Percentiles rank a stretch among this genome's conserved stretches.
Conservation (phyloP, 2,888 invertebrate species). For the Baronia brevicornis region DNA sequence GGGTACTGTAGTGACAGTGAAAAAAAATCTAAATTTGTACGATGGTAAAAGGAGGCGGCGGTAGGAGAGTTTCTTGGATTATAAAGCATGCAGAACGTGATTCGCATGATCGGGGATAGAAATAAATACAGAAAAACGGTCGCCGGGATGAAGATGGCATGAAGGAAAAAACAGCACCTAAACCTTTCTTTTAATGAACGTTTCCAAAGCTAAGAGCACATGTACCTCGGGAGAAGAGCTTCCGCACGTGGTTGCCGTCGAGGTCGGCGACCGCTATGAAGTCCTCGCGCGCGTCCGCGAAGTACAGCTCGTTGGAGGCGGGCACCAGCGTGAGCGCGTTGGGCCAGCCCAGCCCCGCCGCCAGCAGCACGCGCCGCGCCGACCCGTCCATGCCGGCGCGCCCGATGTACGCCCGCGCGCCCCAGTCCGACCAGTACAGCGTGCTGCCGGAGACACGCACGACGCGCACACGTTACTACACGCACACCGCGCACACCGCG, state of each 20-base stretch:
- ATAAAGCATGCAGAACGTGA: too few relatives aligned
- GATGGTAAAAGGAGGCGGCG: too few relatives aligned
- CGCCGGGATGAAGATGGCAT: background rate
- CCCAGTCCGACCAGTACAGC: slow-evolving; percentile 94
- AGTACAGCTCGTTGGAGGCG: slow-evolving; percentile 86
- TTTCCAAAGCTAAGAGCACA: background rate
- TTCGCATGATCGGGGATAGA: background rate
- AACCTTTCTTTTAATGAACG: background rate
- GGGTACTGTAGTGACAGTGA: too few relatives aligned
- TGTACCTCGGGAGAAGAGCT: slow-evolving; percentile 80
- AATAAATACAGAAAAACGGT: too few relatives aligned
- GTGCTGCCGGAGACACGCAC: slow-evolving; percentile 73
- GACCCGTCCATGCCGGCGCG: slow-evolving; percentile 90
- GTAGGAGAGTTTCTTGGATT: too few relatives aligned
- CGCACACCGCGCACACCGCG: too few relatives aligned
- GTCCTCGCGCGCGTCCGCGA: slow-evolving; percentile 91
- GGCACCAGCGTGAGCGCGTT: slow-evolving; percentile 88
- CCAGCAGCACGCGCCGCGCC: slow-evolving; percentile 77
- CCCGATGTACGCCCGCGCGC: slow-evolving; percentile 85
- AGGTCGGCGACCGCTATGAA: slow-evolving; percentile 90
- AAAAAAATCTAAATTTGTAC: too few relatives aligned
- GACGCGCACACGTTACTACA: slow-evolving; percentile 82
- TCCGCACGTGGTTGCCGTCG: slow-evolving; percentile 82
- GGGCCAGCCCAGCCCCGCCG: slow-evolving; percentile 86
- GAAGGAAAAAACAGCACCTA: background rate